A percentile compares a stretch with the other conserved stretches of the same genome.
phyloP scores from a whole-genome alignment of 1,140 invertebrate genomes.

The Sarcophaga peregrina region DNA sequence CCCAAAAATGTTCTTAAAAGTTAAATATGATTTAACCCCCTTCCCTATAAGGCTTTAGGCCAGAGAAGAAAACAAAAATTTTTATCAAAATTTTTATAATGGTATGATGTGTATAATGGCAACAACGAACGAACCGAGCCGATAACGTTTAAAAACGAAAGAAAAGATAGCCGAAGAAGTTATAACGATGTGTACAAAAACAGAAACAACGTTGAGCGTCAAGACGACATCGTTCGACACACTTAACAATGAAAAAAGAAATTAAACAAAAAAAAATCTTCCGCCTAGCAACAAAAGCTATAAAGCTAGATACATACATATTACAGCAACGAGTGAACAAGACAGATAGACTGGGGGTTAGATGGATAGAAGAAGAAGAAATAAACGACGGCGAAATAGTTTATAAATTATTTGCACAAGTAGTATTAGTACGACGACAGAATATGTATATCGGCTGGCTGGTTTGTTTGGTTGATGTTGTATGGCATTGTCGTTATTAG shows the following conservation, averaged over 20 bases:
- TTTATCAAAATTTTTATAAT: too few relatives aligned
- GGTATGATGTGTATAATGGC: not conserved
- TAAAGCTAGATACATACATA: not conserved
- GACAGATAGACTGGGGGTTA: not conserved
- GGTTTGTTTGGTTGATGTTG: not conserved
- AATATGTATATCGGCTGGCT: slow-evolving; percentile 5
- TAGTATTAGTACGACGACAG: not conserved
- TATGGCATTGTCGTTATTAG: not conserved
- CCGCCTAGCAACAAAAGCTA: slow-evolving; percentile 29
- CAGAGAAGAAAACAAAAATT: slow-evolving; percentile 15
- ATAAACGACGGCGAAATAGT: not conserved
- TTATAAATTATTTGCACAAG: too few relatives aligned
- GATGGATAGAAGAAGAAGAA: not conserved
- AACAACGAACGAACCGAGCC: not conserved
- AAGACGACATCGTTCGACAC: slow-evolving; percentile 17
- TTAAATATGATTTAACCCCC: too few relatives aligned
- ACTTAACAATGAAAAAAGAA: not conserved
- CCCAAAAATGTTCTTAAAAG: too few relatives aligned
- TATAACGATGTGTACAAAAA: not conserved
- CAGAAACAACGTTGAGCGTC: not conserved
- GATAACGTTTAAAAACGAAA: too few relatives aligned
- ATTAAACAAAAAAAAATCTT: slow-evolving; percentile 5
- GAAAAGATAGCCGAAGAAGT: not conserved
- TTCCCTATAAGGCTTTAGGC: too few relatives aligned
- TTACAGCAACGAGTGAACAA: not conserved